Conservation (phyloP, 2,797 vertebrate species). For the Fratercula arctica region DNA sequence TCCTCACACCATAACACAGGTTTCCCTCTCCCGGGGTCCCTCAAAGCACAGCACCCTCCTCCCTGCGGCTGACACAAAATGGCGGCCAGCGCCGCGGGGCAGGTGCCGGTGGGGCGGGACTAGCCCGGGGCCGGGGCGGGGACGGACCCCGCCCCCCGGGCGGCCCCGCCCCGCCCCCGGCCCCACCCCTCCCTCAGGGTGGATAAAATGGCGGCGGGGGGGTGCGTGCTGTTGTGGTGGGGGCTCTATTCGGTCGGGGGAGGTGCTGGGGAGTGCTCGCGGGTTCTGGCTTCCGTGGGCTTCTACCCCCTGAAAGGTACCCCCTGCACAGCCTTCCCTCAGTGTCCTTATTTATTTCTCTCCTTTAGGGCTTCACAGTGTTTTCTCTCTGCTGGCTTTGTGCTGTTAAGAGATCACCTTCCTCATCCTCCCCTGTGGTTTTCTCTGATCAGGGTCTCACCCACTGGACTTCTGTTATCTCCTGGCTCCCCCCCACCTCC, state of each 20-base stretch:
- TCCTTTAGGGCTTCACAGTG: accelerated
- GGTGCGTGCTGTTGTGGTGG: too few relatives aligned
- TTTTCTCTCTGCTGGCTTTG: not conserved
- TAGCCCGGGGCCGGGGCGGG: accelerated
- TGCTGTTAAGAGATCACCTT: accelerated
- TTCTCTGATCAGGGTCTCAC: not conserved
- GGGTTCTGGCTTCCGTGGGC: accelerated
- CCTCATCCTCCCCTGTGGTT: not conserved
- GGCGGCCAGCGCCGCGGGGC: not conserved
- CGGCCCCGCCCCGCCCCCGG: too few relatives aligned
- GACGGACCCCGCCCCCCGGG: not conserved
- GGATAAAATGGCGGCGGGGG: not conserved
- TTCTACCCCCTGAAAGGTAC: too few relatives aligned
- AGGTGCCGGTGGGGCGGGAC: not conserved
- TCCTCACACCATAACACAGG: not conserved
- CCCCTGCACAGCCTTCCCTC: too few relatives aligned
- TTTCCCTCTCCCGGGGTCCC: not conserved
- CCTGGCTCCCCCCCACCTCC: accelerated
- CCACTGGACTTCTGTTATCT: accelerated
- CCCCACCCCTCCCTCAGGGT: not conserved
- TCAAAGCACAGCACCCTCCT: too few relatives aligned
- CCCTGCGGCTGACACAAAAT: not conserved
- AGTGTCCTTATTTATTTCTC: too few relatives aligned
- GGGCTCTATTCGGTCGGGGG: too few relatives aligned
- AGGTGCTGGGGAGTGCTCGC: too few relatives aligned